Conservation (phyloP, 2,888 invertebrate species). For the Ornithoptera priamus region DNA sequence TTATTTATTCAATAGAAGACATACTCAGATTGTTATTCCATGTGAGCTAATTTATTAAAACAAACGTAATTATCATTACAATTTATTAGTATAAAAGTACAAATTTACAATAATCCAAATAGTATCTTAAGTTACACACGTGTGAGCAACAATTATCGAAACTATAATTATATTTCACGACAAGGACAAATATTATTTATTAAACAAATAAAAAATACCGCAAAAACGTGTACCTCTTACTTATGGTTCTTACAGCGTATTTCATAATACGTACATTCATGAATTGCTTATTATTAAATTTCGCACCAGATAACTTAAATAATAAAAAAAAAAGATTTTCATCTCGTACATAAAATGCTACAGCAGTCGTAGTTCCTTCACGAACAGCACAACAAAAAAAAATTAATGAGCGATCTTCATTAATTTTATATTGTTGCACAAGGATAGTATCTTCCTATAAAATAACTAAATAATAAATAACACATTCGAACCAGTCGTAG, state of each 20-base stretch:
- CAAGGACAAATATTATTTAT: conserved; percentile 9
- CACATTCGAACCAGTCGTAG: conserved; percentile 68
- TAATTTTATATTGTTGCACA: conserved; percentile 28
- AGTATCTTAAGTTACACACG: conserved; percentile 34
- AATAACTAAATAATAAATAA: conserved; percentile 75
- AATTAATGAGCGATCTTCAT: background rate
- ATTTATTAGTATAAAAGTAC: conserved; percentile 58
- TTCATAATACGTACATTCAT: background rate
- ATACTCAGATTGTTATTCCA: background rate
- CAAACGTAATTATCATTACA: conserved; percentile 43
- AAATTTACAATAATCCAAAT: conserved; percentile 45
- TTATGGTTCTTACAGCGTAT: background rate
- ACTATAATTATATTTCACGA: conserved; percentile 19
- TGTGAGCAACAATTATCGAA: conserved; percentile 30
- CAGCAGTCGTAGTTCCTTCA: conserved; percentile 13
- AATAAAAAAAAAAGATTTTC: conserved; percentile 10
- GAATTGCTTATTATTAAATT: conserved; percentile 2
- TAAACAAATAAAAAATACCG: background rate
- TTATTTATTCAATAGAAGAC: no score
- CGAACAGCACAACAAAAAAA: conserved; percentile 11
- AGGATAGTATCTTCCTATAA: conserved; percentile 35
- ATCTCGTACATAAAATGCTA: conserved; percentile 5
- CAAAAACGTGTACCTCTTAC: conserved; percentile 1
- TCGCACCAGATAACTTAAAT: conserved; percentile 10
- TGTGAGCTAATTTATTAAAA: conserved; percentile 14